A percentile compares a stretch with the other conserved stretches of the same genome.
These are phyloP conservation scores for Drosophila fulvimacula DNA, from an alignment of 2,888 invertebrate species.

Conservation along the genomic window DNA sequence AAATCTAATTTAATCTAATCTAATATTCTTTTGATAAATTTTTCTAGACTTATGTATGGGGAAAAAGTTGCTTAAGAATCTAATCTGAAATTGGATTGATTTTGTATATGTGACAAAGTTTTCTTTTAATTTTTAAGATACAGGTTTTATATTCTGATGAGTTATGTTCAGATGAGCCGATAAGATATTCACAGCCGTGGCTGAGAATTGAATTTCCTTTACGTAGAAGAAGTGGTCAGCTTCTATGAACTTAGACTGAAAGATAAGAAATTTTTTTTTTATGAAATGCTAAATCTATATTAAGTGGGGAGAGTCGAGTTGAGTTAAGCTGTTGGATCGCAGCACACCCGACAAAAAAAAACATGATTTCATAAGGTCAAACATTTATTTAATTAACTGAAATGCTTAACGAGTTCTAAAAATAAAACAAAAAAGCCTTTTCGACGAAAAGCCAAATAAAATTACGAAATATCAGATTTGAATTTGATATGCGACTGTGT, in stretches of 20 bases:
- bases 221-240: not conserved
- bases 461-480: conserved; percentile 44
- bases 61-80: no score
- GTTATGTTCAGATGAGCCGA: no score
- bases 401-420: conserved; percentile 35
- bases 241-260: not conserved
- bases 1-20: no score
- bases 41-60: no score
- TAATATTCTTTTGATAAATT: no score
- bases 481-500: conserved; percentile 52
- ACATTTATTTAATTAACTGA: conserved; percentile 31
- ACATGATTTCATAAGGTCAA: conserved; percentile 23
- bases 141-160: no score
- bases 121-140: no score
- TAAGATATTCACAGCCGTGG: no score
- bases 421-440: conserved; percentile 21
- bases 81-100: no score
- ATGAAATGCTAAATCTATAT: not conserved
- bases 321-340: not conserved
- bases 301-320: not conserved
- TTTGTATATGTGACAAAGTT: no score
- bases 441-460: conserved; percentile 40
- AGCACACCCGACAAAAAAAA: conserved; percentile 8
- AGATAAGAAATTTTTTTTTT: not conserved
- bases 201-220: no score